Evolutionary conservation across 2,888 invertebrate species (phyloP).

Genomic region (Nephrocerus scutellatus): DNA sequence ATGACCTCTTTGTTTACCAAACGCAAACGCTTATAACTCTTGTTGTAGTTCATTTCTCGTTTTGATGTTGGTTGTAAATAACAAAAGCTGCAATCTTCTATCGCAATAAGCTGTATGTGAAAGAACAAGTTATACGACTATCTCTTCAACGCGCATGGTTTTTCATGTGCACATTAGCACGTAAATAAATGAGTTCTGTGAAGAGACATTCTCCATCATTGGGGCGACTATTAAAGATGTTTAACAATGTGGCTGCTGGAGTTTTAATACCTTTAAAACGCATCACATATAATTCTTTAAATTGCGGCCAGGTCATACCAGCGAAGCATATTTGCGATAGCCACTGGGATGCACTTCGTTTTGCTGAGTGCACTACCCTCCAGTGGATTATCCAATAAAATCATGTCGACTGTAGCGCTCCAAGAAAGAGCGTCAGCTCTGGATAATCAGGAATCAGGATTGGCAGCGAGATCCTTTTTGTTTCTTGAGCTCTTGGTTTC

Average conservation of each 20-base stretch:
- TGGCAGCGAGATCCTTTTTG: constrained; percentile 6
- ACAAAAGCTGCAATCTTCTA: constrained; percentile 10
- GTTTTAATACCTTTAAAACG: constrained; percentile 13
- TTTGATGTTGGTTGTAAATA: constrained; percentile 15
- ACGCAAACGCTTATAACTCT: constrained; percentile 11
- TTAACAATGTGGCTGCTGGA: constrained; percentile 9
- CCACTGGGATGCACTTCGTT: constrained; percentile 6
- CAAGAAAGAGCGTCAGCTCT: constrained; percentile 13
- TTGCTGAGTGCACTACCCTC: constrained; percentile 14
- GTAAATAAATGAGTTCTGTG: no score
- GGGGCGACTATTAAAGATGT: constrained; percentile 10
- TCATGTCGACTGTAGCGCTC: constrained; percentile 14
- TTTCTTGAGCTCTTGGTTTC: neutral
- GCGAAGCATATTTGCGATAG: constrained; percentile 12
- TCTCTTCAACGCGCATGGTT: constrained; percentile 13
- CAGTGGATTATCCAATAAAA: constrained; percentile 14
- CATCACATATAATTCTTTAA: constrained; percentile 10
- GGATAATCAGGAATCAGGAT: constrained; percentile 10
- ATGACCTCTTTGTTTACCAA: constrained; percentile 13
- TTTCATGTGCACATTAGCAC: constrained; percentile 15
- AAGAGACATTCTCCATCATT: constrained; percentile 12
- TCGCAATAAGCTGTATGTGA: constrained; percentile 14
- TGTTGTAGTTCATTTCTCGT: constrained; percentile 13
- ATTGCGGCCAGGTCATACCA: constrained; percentile 10
- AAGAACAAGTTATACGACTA: constrained; percentile 13